A percentile compares a stretch with the other conserved stretches of the same genome.
These are phyloP conservation scores for Cheirogaleus major DNA, from an alignment of 2,797 vertebrate genomes.

Conservation along the genomic window DNA sequence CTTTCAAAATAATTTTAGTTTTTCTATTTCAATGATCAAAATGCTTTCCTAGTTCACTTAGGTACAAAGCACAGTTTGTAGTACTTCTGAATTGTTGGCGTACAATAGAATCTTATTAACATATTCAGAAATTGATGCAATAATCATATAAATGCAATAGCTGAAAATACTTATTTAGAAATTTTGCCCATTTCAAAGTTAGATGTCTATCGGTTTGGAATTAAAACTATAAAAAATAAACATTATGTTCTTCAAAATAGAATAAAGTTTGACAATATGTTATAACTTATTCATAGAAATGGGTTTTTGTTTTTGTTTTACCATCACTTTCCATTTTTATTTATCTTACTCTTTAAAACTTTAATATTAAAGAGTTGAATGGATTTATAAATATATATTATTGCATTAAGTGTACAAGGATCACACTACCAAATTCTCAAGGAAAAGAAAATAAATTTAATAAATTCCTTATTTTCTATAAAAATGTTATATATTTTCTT, in stretches of 20 bases:
- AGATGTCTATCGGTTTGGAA: not conserved
- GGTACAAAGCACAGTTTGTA: not conserved
- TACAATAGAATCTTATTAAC: not conserved
- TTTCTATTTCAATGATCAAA: not conserved
- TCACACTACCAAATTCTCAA: not conserved
- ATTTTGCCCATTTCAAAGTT: not conserved
- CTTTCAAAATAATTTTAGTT: not conserved
- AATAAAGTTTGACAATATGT: not conserved
- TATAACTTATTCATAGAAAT: not conserved
- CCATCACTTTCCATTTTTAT: not conserved
- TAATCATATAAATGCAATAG: not conserved
- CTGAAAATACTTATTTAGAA: not conserved
- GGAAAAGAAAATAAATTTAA: not conserved
- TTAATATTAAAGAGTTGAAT: not conserved
- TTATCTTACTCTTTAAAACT: not conserved
- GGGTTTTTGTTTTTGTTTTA: not conserved
- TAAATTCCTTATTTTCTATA: not conserved
- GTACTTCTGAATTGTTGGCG: not conserved
- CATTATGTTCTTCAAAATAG: not conserved
- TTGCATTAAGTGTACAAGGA: not conserved
- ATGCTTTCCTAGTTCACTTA: not conserved
- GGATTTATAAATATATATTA: not conserved
- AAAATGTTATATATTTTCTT: not conserved
- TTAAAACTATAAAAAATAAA: not conserved
- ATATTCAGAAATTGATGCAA: not conserved